Percentiles rank a stretch among this genome's conserved stretches.
phyloP scores from a whole-genome alignment of 2,113 vertebrate species.

The Brachypteracias leptosomus region DNA sequence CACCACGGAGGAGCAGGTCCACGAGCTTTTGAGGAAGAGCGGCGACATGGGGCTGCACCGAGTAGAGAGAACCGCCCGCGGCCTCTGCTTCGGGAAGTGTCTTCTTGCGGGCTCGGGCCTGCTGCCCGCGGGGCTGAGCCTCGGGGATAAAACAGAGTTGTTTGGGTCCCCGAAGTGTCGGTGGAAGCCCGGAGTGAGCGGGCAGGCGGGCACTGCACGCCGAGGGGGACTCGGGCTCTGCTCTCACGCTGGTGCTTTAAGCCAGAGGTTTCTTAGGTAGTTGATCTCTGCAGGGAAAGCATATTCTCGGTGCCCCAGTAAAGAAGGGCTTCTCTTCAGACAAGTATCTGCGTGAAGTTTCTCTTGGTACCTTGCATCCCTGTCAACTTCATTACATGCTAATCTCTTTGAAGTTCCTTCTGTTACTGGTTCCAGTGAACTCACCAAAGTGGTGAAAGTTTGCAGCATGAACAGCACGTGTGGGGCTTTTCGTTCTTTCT shows the following conservation, averaged over 20 bases:
- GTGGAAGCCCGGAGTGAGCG: background rate
- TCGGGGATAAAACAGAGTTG: no score
- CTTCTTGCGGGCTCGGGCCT: conserved; percentile 56
- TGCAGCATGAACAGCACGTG: accelerated
- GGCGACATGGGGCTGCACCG: conserved; percentile 90
- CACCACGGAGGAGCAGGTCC: conserved; percentile 89
- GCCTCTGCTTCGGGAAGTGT: conserved; percentile 93
- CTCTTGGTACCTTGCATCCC: background rate
- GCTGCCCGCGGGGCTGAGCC: no score
- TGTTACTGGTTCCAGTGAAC: background rate
- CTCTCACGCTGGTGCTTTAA: background rate
- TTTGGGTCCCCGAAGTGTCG: no score
- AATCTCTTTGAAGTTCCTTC: background rate
- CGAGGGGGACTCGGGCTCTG: accelerated
- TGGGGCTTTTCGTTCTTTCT: background rate
- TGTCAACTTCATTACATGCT: accelerated
- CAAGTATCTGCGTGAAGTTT: accelerated
- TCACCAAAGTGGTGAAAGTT: background rate
- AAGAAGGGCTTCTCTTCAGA: background rate
- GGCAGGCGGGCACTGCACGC: accelerated
- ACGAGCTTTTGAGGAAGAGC: conserved; percentile 87
- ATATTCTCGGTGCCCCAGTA: accelerated
- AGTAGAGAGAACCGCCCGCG: conserved; percentile 88
- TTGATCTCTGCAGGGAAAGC: background rate
- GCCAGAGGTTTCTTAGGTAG: accelerated